Conservation (phyloP, 2,888 invertebrate genomes). For the Heteromyza rotundicornis region DNA sequence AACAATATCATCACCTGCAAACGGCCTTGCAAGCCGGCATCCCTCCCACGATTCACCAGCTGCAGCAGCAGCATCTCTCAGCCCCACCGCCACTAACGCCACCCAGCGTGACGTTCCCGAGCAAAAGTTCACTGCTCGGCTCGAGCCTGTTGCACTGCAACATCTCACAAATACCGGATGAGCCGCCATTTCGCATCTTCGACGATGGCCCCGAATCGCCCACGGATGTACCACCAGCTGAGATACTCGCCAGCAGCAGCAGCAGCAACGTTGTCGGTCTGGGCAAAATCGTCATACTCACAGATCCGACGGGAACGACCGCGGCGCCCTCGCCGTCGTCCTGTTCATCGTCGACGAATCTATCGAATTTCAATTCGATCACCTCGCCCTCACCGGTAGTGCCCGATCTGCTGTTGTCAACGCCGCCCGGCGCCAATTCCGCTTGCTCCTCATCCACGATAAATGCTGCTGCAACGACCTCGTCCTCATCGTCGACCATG, state of each 20-base stretch:
- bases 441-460: conserved; percentile 35
- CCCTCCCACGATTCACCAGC: neutral
- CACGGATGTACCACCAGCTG: conserved; percentile 45
- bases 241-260: conserved; percentile 29
- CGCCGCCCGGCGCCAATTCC: conserved; percentile 53
- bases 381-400: conserved; percentile 61
- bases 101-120: conserved; percentile 44
- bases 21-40: neutral
- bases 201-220: conserved; percentile 60
- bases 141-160: conserved; percentile 57
- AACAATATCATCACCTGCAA: conserved; percentile 29
- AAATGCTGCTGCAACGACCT: conserved; percentile 26
- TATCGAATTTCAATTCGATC: conserved; percentile 61
- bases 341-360: conserved; percentile 46
- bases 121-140: conserved; percentile 51
- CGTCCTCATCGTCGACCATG: conserved; percentile 14
- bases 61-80: neutral
- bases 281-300: conserved; percentile 38
- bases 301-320: conserved; percentile 29
- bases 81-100: conserved; percentile 27
- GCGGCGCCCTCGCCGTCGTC: conserved; percentile 47
- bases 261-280: conserved; percentile 42
- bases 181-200: conserved; percentile 61
- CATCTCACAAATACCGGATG: conserved; percentile 60
- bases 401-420: conserved; percentile 58